These are phyloP conservation scores for Chydorus sphaericus DNA, from an alignment of 2,888 invertebrate species.

Conservation along the genomic window DNA sequence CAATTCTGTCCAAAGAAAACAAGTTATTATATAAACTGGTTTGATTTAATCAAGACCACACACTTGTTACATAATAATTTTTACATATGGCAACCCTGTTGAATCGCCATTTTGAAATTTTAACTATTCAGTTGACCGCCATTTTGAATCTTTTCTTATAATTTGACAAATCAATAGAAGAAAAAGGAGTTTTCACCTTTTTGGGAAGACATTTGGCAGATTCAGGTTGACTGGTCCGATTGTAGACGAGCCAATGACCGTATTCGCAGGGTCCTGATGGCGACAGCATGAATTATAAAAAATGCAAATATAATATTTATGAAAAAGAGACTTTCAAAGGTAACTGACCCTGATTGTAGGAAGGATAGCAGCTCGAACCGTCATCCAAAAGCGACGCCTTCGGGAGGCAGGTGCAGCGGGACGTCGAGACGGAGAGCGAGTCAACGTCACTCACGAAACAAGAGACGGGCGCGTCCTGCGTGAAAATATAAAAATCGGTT, in stretches of 20 bases:
- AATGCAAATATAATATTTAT: not conserved
- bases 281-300: not conserved
- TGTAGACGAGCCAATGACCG: slow-evolving; percentile 15
- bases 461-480: not conserved
- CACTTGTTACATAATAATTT: too few species aligned
- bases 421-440: not conserved
- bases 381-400: slow-evolving; percentile 19
- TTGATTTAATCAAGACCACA: too few species aligned
- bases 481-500: not conserved
- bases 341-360: slow-evolving; percentile 20
- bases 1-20: too few species aligned
- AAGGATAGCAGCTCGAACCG: slow-evolving; percentile 18
- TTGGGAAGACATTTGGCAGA: not conserved
- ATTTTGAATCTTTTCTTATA: not conserved
- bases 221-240: not conserved
- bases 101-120: too few species aligned
- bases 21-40: too few species aligned
- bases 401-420: slow-evolving; percentile 21
- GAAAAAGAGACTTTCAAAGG: not conserved
- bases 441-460: not conserved
- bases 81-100: too few species aligned
- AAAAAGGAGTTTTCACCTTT: slow-evolving; percentile 1
- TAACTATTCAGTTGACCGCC: too few species aligned
- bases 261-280: slow-evolving; percentile 12
- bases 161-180: too few species aligned